Evolutionary conservation across 2,113 vertebrate genomes (phyloP), one percentile per base, ranked within the genome.

Genomic region (Podarcis cretensis): DNA sequence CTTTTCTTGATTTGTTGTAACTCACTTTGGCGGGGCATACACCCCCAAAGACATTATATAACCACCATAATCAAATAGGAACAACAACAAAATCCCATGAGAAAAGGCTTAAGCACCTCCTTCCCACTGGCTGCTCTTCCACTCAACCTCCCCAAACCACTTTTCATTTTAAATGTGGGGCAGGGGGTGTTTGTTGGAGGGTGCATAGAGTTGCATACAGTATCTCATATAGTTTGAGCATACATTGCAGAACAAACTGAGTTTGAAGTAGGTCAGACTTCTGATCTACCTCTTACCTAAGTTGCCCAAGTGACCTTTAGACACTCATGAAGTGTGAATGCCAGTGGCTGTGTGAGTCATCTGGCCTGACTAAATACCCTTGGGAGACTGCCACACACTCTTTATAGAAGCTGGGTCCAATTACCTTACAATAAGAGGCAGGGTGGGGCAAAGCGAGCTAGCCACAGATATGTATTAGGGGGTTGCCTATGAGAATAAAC

Each of bases 271-370:
- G 65, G 63, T 30, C 21, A 83, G 81, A 27, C 66, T 82, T 83
- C 37, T 68, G 25, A 40, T 16, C 63, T 66, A 68, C 59, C 63
- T 68, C 81, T 82, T 40, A 68, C 35, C 81, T 68, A 59, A 65
- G 32, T 57, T 65, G 80, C 20, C 80, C 59, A 35, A 81, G 80
- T 81, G 80, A 65, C 80, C 48, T 81, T 65, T 81, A 82, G 81
- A 40, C 23, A 40, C 32, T 16, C 32, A 82, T 27, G 35, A 66
- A 40, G 35, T 82, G 23, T 66, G 32, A 63, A 66, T 82, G 59
- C 32, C 59, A 25, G 59, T 66, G 80, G 21, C 59, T 6, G 4
- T 37, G 59, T 82, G 59, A 82, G 80, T 82, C 59, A 82, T 66
- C 18, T 82, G 80, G 59, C 59, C 40, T 66, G 32, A 40, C 59